Base-by-base conservation (phyloP, 2,888 invertebrate genomes). In the Oscheius sp. region DNA sequence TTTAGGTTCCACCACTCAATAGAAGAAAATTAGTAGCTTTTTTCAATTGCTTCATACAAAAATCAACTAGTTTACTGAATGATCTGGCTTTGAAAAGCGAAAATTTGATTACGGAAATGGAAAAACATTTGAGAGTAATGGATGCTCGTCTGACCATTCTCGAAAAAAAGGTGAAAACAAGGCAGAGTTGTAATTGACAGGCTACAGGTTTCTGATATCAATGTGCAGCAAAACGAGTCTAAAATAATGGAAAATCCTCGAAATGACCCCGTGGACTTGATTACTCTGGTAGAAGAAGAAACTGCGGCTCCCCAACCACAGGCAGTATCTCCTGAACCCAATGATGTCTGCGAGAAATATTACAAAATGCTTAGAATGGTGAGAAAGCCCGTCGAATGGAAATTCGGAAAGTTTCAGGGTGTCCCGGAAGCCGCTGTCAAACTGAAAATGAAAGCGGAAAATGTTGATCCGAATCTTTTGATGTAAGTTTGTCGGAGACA, bases 341-440 rank as follows among this genome's bases (percentile, higher is more conserved):
- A 86, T 76, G 82, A 84, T 5, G 41, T 27, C 25, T 84, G 76
- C 69, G 66, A 72, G 27, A 86, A 85, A 63, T 86, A 85, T 69
- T 85, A 84, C 74, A 85, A 85, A 73, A 86, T 86, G 86, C 68
- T 86, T 46, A 81, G 78, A 77, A 73, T 86, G 78, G 85, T 83
- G 43, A 66, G 76, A 35, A 35, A 53, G 1, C 6, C 1, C 21
- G 23, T 2, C 16, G 18, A 27, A 29, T n/a, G 41, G 25, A 43
- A 46, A 45, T 2, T 16, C 12, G 18, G 49, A 66, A 49, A n/a
- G 13, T 66, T 84, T 35, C 43, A 85, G 85, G 85, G 85, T n/a
- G 79, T 86, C 25, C 79, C 80, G 3, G 84, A 84, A 70, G 76
- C 79, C 9, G 86, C 84, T 1, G 84, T 86, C 6, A 73, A 71